phyloP scores from a whole-genome alignment of 1,140 invertebrate species.

The Luehdorfia chinensis region DNA sequence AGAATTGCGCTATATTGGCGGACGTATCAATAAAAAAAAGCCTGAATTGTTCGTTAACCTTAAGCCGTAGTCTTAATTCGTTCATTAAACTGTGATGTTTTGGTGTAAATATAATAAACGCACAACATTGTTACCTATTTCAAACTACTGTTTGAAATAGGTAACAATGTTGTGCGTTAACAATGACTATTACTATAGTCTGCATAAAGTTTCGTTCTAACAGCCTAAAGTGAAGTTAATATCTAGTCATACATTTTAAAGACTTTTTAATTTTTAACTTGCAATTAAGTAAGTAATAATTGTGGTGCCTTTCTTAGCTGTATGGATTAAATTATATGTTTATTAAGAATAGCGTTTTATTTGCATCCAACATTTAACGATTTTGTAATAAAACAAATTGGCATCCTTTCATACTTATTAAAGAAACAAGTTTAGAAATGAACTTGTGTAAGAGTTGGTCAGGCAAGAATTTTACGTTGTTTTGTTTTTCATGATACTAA shows the following conservation, averaged over 20 bases:
- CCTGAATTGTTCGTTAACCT: too few relatives aligned
- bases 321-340: constrained; percentile 18
- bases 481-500: too few relatives aligned
- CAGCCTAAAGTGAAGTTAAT: constrained; percentile 3
- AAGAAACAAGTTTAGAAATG: too few relatives aligned
- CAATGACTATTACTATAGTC: too few relatives aligned
- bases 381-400: too few relatives aligned
- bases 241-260: constrained; percentile 20
- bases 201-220: constrained; percentile 6
- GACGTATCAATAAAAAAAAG: too few relatives aligned
- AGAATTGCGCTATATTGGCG: too few relatives aligned
- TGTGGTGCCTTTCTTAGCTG: constrained; percentile 15
- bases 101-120: neutral
- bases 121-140: constrained; percentile 3
- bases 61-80: too few relatives aligned
- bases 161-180: too few relatives aligned
- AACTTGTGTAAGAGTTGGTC: too few relatives aligned
- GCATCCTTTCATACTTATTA: too few relatives aligned
- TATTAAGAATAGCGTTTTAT: constrained; percentile 7
- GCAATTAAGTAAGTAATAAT: constrained; percentile 6
- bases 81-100: constrained; percentile 7
- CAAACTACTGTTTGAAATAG: neutral
- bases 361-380: neutral
- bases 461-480: too few relatives aligned
- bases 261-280: constrained; percentile 12